Base-by-base conservation (phyloP, 2,888 invertebrate species). In the Cephalotes varians region DNA sequence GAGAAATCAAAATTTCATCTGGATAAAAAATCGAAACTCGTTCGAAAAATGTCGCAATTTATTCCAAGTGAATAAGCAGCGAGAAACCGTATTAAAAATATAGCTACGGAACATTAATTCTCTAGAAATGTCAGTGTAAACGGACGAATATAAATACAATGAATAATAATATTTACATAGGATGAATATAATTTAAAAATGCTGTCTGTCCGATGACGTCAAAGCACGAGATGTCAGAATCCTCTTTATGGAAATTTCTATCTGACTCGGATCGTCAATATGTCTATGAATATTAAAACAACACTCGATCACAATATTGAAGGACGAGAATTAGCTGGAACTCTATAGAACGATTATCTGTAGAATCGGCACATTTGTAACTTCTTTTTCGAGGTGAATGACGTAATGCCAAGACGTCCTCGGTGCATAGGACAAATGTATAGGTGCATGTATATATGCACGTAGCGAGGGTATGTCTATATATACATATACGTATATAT, bases 371-470 rank as follows among this genome's bases (percentile, higher is more conserved):
- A 64, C 10, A 40, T 21, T 72, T 54, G 54, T 65, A 31, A 60
- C 40, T 65, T 69, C 65, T 79, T 76, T 80, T 58, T 51, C 47
- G 31, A 60, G 62, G 21, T 54, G 15, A 25, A 56, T 83, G 79
- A 76, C 81, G 85, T 56, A 49, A 82, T 84, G 82, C 77, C 71
- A 74, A 86, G 81, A 81, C 58, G 51, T 73, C 56, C 65, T 80
- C 73, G 44, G 72, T 82, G 71, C 71, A 79, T 67, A 81, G 81
- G 58, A 40, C 60, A 60, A 49, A 37, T 74, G n/a, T 72, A 67
- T 56, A 60, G 15, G 25, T 49, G 37, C 34, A 80, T 34, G 47
- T 58, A 72, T 5, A 7, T 56, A 12, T 60, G 47, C 34, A 74
- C 64, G 25, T 25, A 34, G 1, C 49, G 47, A 64, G n/a, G 25